phyloP scores from a whole-genome alignment of 2,113 vertebrate genomes.

The Eonycteris spelaea region DNA sequence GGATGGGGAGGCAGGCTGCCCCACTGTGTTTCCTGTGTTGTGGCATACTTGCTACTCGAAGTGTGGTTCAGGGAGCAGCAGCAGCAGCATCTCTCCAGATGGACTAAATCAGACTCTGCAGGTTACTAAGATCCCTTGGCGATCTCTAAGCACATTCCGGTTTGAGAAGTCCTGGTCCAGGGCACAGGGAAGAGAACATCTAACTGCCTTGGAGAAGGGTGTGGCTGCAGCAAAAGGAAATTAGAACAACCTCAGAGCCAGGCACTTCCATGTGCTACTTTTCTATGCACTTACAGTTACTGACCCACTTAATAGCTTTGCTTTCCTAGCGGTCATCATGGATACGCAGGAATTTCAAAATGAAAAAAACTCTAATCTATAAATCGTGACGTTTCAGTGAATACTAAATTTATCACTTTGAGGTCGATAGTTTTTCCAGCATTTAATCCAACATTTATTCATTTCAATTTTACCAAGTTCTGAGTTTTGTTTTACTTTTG shows the following conservation, averaged over 20 bases:
- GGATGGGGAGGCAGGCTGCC: not conserved
- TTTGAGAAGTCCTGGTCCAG: not conserved
- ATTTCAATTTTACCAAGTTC: not conserved
- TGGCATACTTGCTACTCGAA: not conserved
- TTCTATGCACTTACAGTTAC: not conserved
- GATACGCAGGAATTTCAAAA: not conserved
- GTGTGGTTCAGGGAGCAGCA: not conserved
- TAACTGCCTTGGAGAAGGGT: not conserved
- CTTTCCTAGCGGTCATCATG: not conserved
- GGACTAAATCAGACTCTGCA: not conserved
- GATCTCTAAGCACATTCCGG: not conserved
- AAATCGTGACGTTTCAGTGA: not conserved
- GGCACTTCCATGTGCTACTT: not conserved
- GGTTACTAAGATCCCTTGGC: not conserved
- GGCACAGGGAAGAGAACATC: not conserved
- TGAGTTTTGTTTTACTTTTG: not conserved
- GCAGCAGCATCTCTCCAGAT: not conserved
- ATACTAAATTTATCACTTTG: not conserved
- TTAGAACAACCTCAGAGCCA: not conserved
- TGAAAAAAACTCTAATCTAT: not conserved
- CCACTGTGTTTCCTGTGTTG: not conserved
- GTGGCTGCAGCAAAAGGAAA: not conserved
- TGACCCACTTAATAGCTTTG: not conserved
- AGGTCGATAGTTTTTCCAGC: not conserved
- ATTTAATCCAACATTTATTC: not conserved